These are phyloP conservation scores for Thecophora atra DNA, from an alignment of 2,888 invertebrate genomes.

Conservation along the genomic window DNA sequence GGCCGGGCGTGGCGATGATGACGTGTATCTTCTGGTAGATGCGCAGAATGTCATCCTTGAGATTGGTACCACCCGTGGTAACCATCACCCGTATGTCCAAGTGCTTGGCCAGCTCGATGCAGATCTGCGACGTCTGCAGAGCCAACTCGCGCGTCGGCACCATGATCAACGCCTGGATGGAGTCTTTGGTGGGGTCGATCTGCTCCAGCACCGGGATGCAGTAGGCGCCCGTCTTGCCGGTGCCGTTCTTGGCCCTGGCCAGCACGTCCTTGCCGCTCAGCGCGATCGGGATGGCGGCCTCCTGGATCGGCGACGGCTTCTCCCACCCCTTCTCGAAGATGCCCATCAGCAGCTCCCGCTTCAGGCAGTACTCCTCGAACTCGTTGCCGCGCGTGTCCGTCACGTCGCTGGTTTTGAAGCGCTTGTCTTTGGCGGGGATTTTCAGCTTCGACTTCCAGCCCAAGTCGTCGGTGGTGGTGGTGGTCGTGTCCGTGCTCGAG, in stretches of 20 bases:
- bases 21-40: constrained; percentile 99
- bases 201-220: constrained; percentile 98
- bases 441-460: constrained; percentile 26
- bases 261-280: constrained; percentile 97
- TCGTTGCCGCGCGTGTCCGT: constrained; percentile 99
- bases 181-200: constrained; percentile 87
- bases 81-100: constrained; percentile 98
- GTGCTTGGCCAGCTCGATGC: constrained; percentile 98
- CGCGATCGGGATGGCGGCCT: constrained; percentile 98
- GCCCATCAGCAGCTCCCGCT: constrained; percentile 97
- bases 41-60: constrained; percentile 99
- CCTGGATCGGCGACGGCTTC: constrained; percentile 99
- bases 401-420: constrained; percentile 74
- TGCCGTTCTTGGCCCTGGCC: constrained; percentile 99
- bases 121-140: constrained; percentile 98
- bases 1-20: constrained; percentile 98
- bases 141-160: constrained; percentile 99
- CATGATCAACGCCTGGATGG: constrained; percentile 97
- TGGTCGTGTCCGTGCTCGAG: constrained; percentile 14
- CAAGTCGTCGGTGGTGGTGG: constrained; percentile 18
- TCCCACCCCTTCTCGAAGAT: constrained; percentile 99
- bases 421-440: constrained; percentile 27
- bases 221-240: constrained; percentile 99
- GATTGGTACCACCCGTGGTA: constrained; percentile 97
- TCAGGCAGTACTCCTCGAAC: constrained; percentile 99